A percentile compares a stretch with the other conserved stretches of the same genome.
These are phyloP conservation scores for Etheostoma cragini DNA, from an alignment of 2,113 vertebrate species.

Conservation along the genomic window DNA sequence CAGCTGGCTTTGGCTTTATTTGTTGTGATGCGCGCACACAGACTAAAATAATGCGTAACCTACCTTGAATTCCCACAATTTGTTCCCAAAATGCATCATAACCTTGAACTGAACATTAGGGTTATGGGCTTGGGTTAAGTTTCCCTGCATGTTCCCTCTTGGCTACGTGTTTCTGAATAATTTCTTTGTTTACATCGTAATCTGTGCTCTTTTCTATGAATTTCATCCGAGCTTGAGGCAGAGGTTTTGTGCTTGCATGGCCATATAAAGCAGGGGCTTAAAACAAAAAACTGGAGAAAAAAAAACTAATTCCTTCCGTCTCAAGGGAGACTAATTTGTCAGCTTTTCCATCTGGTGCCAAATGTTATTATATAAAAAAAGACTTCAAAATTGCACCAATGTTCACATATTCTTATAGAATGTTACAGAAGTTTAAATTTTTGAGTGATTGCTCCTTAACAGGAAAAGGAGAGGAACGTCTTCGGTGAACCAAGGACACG, in stretches of 20 bases:
- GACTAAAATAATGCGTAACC: neutral
- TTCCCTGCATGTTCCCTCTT: neutral
- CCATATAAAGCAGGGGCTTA: neutral
- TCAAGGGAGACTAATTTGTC: neutral
- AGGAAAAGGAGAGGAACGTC: neutral
- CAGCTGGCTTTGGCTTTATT: neutral
- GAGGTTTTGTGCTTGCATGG: neutral
- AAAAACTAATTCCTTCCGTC: neutral
- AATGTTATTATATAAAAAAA: constrained; percentile 39
- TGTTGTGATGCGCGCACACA: neutral
- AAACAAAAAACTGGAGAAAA: neutral
- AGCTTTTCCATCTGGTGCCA: constrained; percentile 35
- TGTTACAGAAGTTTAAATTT: neutral
- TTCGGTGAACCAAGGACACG: constrained; percentile 12
- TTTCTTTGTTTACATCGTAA: constrained; percentile 5
- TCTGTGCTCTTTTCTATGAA: neutral
- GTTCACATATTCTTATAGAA: constrained; percentile 1
- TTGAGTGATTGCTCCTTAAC: neutral
- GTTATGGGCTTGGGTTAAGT: neutral
- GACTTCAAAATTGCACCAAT: neutral
- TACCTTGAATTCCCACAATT: neutral
- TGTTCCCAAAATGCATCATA: neutral
- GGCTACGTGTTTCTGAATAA: constrained; percentile 9
- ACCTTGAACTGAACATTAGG: constrained; percentile 12
- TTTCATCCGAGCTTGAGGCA: neutral